phyloP scores from a whole-genome alignment of 2,888 invertebrate genomes.

The Sicus ferrugineus region DNA sequence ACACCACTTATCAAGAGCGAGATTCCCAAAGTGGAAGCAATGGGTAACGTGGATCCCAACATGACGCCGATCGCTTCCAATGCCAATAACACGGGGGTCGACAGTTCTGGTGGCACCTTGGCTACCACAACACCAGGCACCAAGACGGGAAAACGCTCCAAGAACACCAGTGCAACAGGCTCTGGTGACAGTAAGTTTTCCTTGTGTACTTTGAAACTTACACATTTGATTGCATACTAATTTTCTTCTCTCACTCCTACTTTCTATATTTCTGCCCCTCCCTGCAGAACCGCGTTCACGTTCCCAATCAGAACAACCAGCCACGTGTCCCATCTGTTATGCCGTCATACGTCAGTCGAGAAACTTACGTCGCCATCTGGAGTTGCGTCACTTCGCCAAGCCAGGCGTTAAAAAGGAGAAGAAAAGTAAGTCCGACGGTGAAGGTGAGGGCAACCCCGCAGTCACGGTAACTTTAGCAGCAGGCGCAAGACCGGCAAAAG shows the following conservation, averaged over 20 bases:
- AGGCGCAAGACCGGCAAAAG: conserved; percentile 43
- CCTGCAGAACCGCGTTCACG: conserved; percentile 66
- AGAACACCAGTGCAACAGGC: conserved; percentile 32
- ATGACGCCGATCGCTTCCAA: conserved; percentile 53
- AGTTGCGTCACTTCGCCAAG: conserved; percentile 64
- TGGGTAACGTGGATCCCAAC: conserved; percentile 60
- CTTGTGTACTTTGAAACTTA: background rate
- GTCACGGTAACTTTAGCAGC: conserved; percentile 45
- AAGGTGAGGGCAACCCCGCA: no score
- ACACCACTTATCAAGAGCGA: conserved; percentile 61
- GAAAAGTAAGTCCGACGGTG: conserved; percentile 60
- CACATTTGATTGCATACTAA: background rate
- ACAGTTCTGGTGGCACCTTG: conserved; percentile 37
- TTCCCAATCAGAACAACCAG: conserved; percentile 71
- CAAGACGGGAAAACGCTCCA: conserved; percentile 42
- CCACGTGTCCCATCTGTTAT: conserved; percentile 70
- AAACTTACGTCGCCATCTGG: conserved; percentile 69
- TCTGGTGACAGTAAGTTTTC: conserved; percentile 40
- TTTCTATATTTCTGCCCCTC: conserved; percentile 26
- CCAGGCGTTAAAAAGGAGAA: conserved; percentile 64
- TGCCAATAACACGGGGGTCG: conserved; percentile 44
- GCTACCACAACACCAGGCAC: conserved; percentile 43
- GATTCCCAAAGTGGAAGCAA: conserved; percentile 58
- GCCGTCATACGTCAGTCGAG: conserved; percentile 70
- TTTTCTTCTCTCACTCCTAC: background rate